Base-by-base conservation (phyloP, 2,888 invertebrate genomes). In the Scrobipalpa costella region DNA sequence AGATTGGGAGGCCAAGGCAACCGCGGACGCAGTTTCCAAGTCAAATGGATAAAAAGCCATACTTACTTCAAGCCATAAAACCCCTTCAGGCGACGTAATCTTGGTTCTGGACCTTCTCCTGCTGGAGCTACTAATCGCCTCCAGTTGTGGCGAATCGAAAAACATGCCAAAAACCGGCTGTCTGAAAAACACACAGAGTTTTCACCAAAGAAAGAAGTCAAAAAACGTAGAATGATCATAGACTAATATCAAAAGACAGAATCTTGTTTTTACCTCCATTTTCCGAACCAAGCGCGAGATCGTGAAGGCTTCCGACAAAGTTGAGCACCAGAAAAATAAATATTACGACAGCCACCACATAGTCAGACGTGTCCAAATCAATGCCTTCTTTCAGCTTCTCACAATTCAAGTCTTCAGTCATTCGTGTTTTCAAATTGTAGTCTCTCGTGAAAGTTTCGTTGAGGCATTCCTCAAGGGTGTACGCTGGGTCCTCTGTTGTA, bases 231-330 rank as follows among this genome's bases (percentile, higher is more conserved):
- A n/a, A n/a, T n/a, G n/a, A n/a, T 47, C n/a, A 15, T n/a, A 2
- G 7, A 47, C 15, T n/a, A 11, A n/a, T 7, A 47, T 47, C n/a
- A n/a, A n/a, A n/a, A 27, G 27, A 27, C 27, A 27, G 27, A 47
- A 6, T n/a, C 7, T 8, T 17, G 13, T 13, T 3, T 40, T 40
- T 40, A 40, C 40, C 40, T 40, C 13, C 40, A 40, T 40, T 40
- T 40, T 40, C 40, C 5, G 40, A 13, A 1, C 27, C 55, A 7
- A 55, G 27, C 6, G 9, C 21, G 55, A 55, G n/a, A 13, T 47
- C 71, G 90, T 89, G 0, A 85, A 80, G 66, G 73, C 81, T 89
- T 76, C 88, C 89, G 62, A 75, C 67, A 58, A 76, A 62, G 62
- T 88, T 88, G 6, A 86, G 68, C 27, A 76, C 27, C 27, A 89